A percentile compares a stretch with the other conserved stretches of the same genome.
Evolutionary conservation across 2,888 invertebrate genomes (phyloP).

Genomic region (Drosophila austrosaltans): DNA sequence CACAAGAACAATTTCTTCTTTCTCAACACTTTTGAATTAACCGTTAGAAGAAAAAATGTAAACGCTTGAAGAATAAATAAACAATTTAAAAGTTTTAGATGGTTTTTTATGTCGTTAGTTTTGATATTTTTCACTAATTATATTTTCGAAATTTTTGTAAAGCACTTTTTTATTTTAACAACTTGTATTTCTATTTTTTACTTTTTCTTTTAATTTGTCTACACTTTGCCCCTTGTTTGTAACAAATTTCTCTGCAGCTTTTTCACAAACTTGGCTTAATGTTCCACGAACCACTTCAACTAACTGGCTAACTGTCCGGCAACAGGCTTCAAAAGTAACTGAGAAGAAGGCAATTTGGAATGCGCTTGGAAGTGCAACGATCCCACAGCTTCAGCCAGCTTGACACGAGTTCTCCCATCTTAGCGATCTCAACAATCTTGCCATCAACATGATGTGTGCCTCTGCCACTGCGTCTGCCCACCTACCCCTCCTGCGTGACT

Average conservation of each 20-base stretch:
- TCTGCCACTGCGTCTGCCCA: slow-evolving; percentile 4
- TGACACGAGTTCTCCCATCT: slow-evolving; percentile 1
- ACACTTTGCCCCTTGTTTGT: not conserved
- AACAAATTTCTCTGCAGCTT: not conserved
- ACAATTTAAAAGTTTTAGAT: no score
- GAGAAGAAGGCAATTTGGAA: slow-evolving; percentile 36
- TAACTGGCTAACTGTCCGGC: slow-evolving; percentile 27
- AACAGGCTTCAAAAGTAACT: slow-evolving; percentile 50
- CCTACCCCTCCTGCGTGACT: slow-evolving; percentile 12
- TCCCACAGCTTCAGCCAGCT: slow-evolving; percentile 9
- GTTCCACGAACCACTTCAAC: not conserved
- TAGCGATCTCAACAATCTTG: slow-evolving; percentile 22
- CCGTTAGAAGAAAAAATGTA: no score
- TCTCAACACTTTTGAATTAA: no score
- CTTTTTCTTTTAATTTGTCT: not conserved
- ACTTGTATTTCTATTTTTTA: not conserved
- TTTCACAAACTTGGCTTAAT: slow-evolving; percentile 14
- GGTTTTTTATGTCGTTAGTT: no score
- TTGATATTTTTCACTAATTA: no score
- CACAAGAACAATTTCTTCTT: no score
- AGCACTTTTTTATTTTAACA: no score
- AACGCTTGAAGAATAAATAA: no score
- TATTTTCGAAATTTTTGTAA: no score
- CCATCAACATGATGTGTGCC: slow-evolving; percentile 20
- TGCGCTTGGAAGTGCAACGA: slow-evolving; percentile 29